Conservation (phyloP, 2,797 vertebrate genomes). For the Arnoldichthys spilopterus region DNA sequence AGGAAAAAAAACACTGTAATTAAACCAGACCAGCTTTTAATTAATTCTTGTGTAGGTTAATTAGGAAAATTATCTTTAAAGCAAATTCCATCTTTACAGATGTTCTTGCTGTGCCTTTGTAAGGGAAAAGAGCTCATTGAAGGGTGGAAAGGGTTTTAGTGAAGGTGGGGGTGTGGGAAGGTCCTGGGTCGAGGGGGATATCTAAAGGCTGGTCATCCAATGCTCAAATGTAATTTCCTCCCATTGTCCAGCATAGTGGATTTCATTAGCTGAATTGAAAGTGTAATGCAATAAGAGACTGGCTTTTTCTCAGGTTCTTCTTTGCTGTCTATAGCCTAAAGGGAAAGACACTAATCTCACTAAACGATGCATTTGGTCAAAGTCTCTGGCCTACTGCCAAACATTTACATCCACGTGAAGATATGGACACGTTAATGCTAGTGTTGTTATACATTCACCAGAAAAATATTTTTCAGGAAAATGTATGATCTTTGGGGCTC, state of each 20-base stretch:
- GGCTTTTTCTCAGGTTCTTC: constrained; percentile 59
- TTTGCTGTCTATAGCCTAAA: constrained; percentile 41
- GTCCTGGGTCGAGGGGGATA: constrained; percentile 12
- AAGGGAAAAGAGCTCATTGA: constrained; percentile 15
- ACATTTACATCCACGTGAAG: constrained; percentile 16
- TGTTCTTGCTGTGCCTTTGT: constrained; percentile 61
- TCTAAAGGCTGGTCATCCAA: constrained; percentile 60
- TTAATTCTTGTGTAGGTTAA: constrained; percentile 79
- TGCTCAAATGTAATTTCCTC: constrained; percentile 70
- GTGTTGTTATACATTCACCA: background rate
- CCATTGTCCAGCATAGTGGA: constrained; percentile 67
- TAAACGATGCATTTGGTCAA: constrained; percentile 51
- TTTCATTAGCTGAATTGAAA: constrained; percentile 70
- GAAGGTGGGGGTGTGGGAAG: background rate
- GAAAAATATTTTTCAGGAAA: background rate
- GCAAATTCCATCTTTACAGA: constrained; percentile 73
- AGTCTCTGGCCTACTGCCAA: constrained; percentile 26
- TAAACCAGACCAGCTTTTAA: constrained; percentile 71
- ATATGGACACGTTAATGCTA: background rate
- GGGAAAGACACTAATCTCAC: constrained; percentile 48
- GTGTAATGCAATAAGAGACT: constrained; percentile 66
- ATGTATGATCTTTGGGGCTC: background rate
- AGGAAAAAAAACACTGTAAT: constrained; percentile 64
- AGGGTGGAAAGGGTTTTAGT: background rate
- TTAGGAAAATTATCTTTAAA: constrained; percentile 74